Evolutionary conservation across 2,888 invertebrate genomes (phyloP).

Genomic region (Epiblema foenella): DNA sequence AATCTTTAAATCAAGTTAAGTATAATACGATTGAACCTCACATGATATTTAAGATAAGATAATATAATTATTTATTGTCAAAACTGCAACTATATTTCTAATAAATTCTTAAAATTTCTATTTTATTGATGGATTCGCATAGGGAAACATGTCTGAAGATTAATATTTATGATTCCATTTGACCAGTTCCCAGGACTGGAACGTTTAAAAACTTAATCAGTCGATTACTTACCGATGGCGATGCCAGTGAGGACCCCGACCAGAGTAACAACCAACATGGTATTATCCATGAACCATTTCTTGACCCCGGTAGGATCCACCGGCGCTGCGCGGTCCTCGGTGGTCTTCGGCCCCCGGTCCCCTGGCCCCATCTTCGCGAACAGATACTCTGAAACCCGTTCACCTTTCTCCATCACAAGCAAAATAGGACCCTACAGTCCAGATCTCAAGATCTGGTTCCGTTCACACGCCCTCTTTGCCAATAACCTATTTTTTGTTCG

Average conservation of each 20-base stretch:
- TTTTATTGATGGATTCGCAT: too few relatives aligned
- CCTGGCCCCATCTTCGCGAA: constrained; percentile 92
- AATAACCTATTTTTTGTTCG: constrained; percentile 40
- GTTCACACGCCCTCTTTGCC: constrained; percentile 26
- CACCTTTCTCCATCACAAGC: constrained; percentile 86
- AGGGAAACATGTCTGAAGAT: neutral
- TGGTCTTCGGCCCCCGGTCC: constrained; percentile 85
- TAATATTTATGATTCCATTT: neutral
- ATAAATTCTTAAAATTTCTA: too few relatives aligned
- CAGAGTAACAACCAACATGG: constrained; percentile 91
- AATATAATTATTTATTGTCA: too few relatives aligned
- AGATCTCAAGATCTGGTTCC: constrained; percentile 43
- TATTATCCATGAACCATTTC: constrained; percentile 90
- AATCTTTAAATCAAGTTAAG: too few relatives aligned
- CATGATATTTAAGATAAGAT: too few relatives aligned
- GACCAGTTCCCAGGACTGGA: neutral
- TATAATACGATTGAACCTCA: too few relatives aligned
- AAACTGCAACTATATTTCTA: too few relatives aligned
- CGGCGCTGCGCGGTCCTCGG: constrained; percentile 86
- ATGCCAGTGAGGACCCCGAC: constrained; percentile 92
- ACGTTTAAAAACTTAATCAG: neutral
- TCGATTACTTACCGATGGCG: constrained; percentile 85
- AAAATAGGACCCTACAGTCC: constrained; percentile 52
- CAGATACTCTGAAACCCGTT: constrained; percentile 91
- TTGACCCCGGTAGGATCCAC: constrained; percentile 87